phyloP scores from a whole-genome alignment of 2,113 vertebrate species.

The Phyllostomus discolor region DNA sequence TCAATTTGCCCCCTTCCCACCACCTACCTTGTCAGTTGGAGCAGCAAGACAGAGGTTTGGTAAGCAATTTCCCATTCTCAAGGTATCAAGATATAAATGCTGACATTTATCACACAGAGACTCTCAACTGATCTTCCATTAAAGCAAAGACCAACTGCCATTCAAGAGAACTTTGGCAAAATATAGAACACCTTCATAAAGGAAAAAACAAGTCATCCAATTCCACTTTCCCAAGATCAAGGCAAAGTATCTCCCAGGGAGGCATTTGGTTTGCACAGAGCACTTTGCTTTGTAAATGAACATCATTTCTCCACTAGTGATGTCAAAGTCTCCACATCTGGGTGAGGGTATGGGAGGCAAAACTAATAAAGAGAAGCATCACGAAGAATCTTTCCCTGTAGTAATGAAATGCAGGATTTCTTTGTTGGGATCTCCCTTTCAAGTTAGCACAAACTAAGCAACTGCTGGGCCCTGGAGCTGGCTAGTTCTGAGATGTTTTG shows the following conservation, averaged over 20 bases:
- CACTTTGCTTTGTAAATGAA: not conserved
- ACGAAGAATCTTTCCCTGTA: not conserved
- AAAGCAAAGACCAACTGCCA: not conserved
- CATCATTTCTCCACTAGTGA: not conserved
- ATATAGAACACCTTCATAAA: not conserved
- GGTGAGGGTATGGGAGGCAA: not conserved
- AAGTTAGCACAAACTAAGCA: not conserved
- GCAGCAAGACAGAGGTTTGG: not conserved
- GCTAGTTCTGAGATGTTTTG: not conserved
- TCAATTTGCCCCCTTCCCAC: not conserved
- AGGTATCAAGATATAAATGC: not conserved
- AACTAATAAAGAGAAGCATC: not conserved
- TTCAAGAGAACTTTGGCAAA: not conserved
- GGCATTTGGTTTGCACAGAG: not conserved
- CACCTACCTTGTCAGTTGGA: not conserved
- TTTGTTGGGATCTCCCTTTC: conserved; percentile 3
- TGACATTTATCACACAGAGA: not conserved
- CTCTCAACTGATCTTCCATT: not conserved
- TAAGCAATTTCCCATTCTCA: not conserved
- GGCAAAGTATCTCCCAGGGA: not conserved
- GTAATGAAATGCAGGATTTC: not conserved
- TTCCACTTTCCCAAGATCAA: not conserved
- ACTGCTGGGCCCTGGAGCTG: not conserved
- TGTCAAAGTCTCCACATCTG: not conserved
- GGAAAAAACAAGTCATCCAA: not conserved